A percentile compares a stretch with the other conserved stretches of the same genome.
Conservation (phyloP, 2,113 vertebrate genomes). For the Daubentonia madagascariensis region DNA sequence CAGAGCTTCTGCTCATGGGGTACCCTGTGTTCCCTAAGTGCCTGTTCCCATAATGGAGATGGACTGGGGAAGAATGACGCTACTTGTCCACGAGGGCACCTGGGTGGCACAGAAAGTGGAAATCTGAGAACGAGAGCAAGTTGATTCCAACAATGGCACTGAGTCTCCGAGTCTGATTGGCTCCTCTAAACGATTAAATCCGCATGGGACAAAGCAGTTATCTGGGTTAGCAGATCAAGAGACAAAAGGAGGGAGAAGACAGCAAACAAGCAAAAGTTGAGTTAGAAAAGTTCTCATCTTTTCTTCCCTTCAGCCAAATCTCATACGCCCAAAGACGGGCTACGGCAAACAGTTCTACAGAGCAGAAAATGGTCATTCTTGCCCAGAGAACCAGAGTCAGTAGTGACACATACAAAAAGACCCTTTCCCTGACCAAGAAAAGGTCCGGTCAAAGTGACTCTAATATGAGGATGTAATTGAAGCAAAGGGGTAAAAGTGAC, state of each 20-base stretch:
- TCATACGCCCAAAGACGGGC: background rate
- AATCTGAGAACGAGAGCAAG: conserved; percentile 38
- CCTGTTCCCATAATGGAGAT: background rate
- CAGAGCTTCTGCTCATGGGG: background rate
- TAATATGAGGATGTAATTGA: background rate
- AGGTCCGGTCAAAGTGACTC: background rate
- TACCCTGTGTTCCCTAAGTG: conserved; percentile 33
- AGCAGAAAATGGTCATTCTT: background rate
- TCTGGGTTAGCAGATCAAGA: conserved; percentile 66
- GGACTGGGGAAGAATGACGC: background rate
- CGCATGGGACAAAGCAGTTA: conserved; percentile 41
- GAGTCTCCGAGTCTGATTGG: background rate
- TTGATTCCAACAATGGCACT: background rate
- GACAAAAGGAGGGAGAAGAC: conserved; percentile 30
- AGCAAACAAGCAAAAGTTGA: background rate
- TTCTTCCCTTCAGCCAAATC: background rate
- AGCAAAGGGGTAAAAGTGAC: background rate
- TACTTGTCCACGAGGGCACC: background rate
- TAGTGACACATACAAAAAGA: background rate
- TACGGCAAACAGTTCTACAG: background rate
- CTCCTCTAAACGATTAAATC: conserved; percentile 38
- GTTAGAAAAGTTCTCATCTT: background rate
- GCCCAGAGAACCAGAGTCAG: background rate
- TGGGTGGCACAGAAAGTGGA: conserved; percentile 40
- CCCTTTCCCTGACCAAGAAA: background rate